phyloP scores from a whole-genome alignment of 2,888 invertebrate species.

The Aleiodes testaceus region DNA sequence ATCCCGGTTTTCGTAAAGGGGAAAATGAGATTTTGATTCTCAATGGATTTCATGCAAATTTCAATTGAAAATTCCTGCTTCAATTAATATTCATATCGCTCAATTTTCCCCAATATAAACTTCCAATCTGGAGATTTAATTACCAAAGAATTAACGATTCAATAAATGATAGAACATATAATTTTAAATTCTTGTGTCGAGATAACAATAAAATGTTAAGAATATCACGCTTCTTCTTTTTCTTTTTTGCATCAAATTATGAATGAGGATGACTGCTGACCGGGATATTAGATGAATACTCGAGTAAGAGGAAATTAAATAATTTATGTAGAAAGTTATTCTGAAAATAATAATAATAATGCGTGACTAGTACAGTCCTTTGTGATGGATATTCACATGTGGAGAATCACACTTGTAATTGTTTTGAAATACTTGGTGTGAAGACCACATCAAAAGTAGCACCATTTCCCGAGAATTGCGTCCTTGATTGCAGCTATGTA shows the following conservation, averaged over 20 bases:
- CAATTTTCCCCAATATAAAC: constrained; percentile 2
- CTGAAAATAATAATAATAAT: constrained; percentile 57
- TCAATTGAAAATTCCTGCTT: too few relatives aligned
- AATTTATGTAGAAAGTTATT: constrained; percentile 61
- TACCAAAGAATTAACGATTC: constrained; percentile 38
- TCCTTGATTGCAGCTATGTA: constrained; percentile 94
- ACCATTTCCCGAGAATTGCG: constrained; percentile 91
- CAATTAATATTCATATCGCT: constrained; percentile 19
- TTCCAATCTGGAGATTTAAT: constrained; percentile 26
- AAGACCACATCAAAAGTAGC: constrained; percentile 78
- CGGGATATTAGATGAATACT: constrained; percentile 26
- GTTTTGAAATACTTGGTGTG: constrained; percentile 38
- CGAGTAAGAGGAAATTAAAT: constrained; percentile 52
- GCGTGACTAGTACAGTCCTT: constrained; percentile 69
- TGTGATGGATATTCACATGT: constrained; percentile 63
- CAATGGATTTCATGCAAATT: too few relatives aligned
- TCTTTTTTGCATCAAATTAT: not conserved
- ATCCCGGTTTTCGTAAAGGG: constrained; percentile 12
- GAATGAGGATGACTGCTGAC: not conserved
- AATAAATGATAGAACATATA: constrained; percentile 22
- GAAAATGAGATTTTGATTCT: too few relatives aligned
- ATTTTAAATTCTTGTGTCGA: constrained; percentile 16
- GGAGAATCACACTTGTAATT: constrained; percentile 58
- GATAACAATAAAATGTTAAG: constrained; percentile 28
- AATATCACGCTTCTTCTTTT: constrained; percentile 12